Percentiles rank a stretch among this genome's conserved stretches.
Evolutionary conservation across 2,888 invertebrate genomes (phyloP).

Genomic region (Scotopteryx bipunctaria): DNA sequence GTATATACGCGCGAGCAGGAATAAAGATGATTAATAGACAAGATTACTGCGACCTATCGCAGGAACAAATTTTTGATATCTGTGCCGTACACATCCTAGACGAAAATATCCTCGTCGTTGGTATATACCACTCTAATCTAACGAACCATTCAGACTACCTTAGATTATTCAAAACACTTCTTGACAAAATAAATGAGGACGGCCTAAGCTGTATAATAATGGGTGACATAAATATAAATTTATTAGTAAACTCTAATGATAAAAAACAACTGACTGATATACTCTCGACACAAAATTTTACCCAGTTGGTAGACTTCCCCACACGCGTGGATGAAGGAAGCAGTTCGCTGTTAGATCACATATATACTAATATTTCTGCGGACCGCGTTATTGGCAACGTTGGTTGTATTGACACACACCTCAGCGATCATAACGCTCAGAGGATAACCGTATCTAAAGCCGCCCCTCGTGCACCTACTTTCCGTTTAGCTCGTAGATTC

Average conservation of each 20-base stretch:
- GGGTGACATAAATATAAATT: neutral
- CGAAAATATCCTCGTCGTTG: neutral
- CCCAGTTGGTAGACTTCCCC: neutral
- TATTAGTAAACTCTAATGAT: neutral
- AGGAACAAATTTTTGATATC: conserved; percentile 3
- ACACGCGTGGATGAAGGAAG: neutral
- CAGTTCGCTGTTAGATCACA: no score
- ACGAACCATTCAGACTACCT: neutral
- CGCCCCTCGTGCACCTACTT: no score
- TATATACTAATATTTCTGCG: no score
- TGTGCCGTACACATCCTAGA: conserved; percentile 1
- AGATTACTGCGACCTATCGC: conserved; percentile 10
- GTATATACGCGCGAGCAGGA: conserved; percentile 6
- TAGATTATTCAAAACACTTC: neutral
- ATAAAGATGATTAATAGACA: conserved; percentile 8
- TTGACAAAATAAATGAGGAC: neutral
- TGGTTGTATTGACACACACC: no score
- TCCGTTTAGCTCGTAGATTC: no score
- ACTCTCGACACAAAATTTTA: neutral
- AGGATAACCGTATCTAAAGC: no score
- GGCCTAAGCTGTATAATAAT: neutral
- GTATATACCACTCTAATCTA: neutral
- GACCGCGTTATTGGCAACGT: no score
- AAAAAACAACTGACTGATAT: neutral
- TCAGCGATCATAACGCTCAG: no score